Evolutionary conservation across 1,140 invertebrate genomes (phyloP).

Genomic region (Hycleus phaleratus): DNA sequence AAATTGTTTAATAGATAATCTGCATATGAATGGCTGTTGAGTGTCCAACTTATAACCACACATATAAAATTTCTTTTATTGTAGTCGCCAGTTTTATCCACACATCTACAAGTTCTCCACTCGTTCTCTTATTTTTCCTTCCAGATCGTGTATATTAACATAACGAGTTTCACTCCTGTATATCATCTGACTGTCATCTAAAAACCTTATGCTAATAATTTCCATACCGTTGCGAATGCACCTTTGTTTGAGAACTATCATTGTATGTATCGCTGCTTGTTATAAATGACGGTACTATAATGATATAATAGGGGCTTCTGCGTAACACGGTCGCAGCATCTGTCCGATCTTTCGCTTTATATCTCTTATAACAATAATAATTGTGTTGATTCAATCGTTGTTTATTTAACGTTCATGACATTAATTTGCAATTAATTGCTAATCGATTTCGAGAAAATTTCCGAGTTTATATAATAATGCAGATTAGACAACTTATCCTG

Average conservation of each 20-base stretch:
- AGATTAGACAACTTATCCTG: not conserved
- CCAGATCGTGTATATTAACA: constrained; percentile 36
- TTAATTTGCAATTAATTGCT: not conserved
- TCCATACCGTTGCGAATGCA: constrained; percentile 36
- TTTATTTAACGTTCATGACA: too few species aligned
- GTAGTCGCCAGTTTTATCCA: too few species aligned
- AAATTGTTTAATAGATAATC: too few species aligned
- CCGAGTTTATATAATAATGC: constrained; percentile 10
- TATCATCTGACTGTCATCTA: constrained; percentile 42
- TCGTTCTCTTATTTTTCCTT: constrained; percentile 9
- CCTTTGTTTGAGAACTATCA: constrained; percentile 35
- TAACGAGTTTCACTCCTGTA: constrained; percentile 39
- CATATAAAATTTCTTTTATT: constrained; percentile 15
- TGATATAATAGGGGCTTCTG: constrained; percentile 24
- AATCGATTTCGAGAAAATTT: not conserved
- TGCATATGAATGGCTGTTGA: constrained; percentile 15
- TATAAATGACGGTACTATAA: constrained; percentile 27
- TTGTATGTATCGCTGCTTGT: constrained; percentile 22
- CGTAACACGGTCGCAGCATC: constrained; percentile 22
- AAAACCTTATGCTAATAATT: constrained; percentile 40
- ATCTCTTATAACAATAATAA: not conserved
- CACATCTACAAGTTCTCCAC: too few species aligned
- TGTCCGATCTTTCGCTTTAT: not conserved
- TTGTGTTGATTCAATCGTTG: too few species aligned
- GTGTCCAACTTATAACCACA: constrained; percentile 37